Base-by-base conservation (phyloP, 2,113 vertebrate species). In the Dromaius novaehollandiae region DNA sequence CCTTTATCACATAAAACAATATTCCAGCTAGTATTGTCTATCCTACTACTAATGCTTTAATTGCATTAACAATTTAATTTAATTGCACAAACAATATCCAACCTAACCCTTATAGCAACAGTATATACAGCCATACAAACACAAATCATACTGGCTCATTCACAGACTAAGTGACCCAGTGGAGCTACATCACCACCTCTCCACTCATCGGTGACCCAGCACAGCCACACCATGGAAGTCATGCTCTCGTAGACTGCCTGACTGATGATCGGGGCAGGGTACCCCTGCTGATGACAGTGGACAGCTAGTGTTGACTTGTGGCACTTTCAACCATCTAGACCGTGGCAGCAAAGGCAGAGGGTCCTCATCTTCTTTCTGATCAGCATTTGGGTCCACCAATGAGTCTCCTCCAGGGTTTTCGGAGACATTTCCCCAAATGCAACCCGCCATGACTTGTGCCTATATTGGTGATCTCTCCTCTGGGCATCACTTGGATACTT, bases 91-190 rank as follows among this genome's bases (percentile, higher is more conserved):
- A 61, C 0, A 3, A 26, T 34, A 36, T 40, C 55, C 56, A 69
- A 83, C 16, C 11, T 34, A n/a, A 56, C n/a, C 1, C 1, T 79
- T 58, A 69, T 30, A 6, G 22, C 7, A 30, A 16, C 79, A 48
- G 46, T 48, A 48, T 48, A 48, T 48, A 48, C 46, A 78, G 73
- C 40, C 36, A 2, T 16, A 50, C 44, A 40, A 44, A 36, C n/a
- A n/a, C 22, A 20, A 32, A 0, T 44, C 0, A 0, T 13, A 51
- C n/a, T 3, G 3, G 42, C 53, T 93, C 17, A 7, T 42, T 74
- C n/a, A 21, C 20, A 3, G 16, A 21, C 17, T 74, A 18, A n/a
- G 1, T 44, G 68, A 58, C 53, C 0, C 2, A 14, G 44, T 88
- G 80, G 16, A 65, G 66, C 34, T 65, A 50, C 36, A 46, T 28